Percentiles rank a stretch among this genome's conserved stretches.
These are phyloP conservation scores for Acanthurus tractus DNA, from an alignment of 2,797 vertebrate species.

Conservation along the genomic window DNA sequence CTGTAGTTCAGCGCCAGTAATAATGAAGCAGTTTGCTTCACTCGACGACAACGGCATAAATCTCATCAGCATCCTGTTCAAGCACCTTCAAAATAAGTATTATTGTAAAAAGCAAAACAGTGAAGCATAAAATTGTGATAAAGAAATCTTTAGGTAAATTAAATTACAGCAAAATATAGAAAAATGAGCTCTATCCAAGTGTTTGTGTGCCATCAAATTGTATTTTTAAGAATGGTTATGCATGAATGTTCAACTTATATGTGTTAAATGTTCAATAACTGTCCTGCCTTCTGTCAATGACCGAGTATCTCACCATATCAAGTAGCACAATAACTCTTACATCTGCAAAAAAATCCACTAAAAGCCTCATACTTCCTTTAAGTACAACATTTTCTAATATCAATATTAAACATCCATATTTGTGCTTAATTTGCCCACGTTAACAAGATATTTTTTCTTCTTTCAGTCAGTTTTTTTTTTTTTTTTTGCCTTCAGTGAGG, in stretches of 20 bases:
- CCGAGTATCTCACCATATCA: neutral
- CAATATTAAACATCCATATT: conserved; percentile 42
- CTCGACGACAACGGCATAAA: neutral
- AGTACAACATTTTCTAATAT: conserved; percentile 35
- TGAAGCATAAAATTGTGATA: neutral
- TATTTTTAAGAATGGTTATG: neutral
- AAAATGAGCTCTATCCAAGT: neutral
- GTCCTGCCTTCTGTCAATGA: neutral
- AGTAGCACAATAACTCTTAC: neutral
- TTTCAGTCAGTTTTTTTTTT: conserved; percentile 31
- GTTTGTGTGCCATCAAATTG: neutral
- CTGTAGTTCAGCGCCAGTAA: conserved; percentile 16
- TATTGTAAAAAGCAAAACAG: neutral
- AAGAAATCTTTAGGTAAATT: neutral
- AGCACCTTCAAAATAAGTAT: conserved; percentile 9
- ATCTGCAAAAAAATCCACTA: neutral
- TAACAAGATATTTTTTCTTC: conserved; percentile 38
- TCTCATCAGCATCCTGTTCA: neutral
- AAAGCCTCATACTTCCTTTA: neutral
- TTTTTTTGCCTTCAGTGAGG: conserved; percentile 42
- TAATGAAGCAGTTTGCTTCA: neutral
- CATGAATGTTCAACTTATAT: neutral
- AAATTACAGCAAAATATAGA: neutral
- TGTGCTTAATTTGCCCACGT: conserved; percentile 31
- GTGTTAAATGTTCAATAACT: neutral